phyloP scores from a whole-genome alignment of 1,140 invertebrate species.

The Lepeophtheirus salmonis region DNA sequence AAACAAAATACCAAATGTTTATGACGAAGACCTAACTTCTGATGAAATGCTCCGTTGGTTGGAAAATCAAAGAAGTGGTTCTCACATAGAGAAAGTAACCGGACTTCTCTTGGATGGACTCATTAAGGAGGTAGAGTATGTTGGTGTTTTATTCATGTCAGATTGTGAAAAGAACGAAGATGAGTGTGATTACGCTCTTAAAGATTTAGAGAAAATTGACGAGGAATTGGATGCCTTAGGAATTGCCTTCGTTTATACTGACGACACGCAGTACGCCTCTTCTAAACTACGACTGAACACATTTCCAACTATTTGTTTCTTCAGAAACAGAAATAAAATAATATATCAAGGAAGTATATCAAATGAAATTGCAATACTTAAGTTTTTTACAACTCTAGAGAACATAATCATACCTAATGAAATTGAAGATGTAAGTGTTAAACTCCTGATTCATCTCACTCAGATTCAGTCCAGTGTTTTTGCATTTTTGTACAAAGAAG shows the following conservation, averaged over 20 bases:
- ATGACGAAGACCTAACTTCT: conserved; percentile 54
- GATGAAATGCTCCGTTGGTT: conserved; percentile 80
- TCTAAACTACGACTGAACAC: conserved; percentile 79
- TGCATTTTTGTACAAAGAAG: conserved; percentile 12
- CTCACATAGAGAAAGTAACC: conserved; percentile 79
- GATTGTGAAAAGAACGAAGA: conserved; percentile 56
- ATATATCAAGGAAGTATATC: conserved; percentile 60
- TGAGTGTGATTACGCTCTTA: conserved; percentile 61
- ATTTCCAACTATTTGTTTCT: conserved; percentile 62
- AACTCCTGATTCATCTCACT: conserved; percentile 67
- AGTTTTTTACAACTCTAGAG: conserved; percentile 77
- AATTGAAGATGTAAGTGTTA: conserved; percentile 79
- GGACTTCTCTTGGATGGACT: conserved; percentile 47
- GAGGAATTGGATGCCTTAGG: conserved; percentile 74
- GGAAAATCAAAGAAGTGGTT: conserved; percentile 72
- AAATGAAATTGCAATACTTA: conserved; percentile 67
- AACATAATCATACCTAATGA: conserved; percentile 76
- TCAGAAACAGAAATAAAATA: conserved; percentile 65
- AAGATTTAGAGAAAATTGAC: conserved; percentile 81
- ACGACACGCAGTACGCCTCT: conserved; percentile 66
- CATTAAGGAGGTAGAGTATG: conserved; percentile 69
- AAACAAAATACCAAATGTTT: conserved; percentile 81
- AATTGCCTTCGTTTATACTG: conserved; percentile 77
- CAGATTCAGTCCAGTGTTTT: conserved; percentile 8
- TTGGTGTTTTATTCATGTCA: conserved; percentile 74